Base-by-base conservation (phyloP, 2,113 vertebrate species). In the Neotragus pygmaeus region DNA sequence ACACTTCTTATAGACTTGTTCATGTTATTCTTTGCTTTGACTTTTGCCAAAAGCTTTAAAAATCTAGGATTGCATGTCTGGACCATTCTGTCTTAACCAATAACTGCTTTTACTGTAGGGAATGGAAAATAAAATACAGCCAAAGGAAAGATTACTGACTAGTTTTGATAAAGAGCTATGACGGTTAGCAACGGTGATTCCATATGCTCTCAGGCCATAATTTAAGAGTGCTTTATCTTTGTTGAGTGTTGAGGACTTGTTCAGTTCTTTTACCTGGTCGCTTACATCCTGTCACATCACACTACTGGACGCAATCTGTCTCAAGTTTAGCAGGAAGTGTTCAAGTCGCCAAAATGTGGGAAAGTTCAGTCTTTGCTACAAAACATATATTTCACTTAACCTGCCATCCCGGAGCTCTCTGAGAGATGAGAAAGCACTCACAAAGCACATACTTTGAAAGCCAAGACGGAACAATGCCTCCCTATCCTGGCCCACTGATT, bases 271-370 rank as follows among this genome's bases (percentile, higher is more conserved):
- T 43, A 91, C 90, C 45, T 87, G 93, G 97, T 58, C 23, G 87
- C 28, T 57, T n/a, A 23, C 13, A 19, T 30, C 17, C 93, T 60
- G 21, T 77, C 92, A 51, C 53, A 55, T 66, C 73, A 83, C 81
- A 81, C 47, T 60, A 78, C 58, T 87, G 39, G 83, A 94, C 10
- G 45, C 10, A 15, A 3, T 33, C 2, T 88, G 86, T 90, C 88
- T 97, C 92, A 28, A 81, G 86, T 90, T 73, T 82, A 94, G 83
- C 58, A 89, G 90, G 92, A 98, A 96, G 93, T 78, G 13, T 94
- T 96, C 84, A 58, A 53, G 77, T 75, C 95, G 70, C 82, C 88
- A 88, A 96, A 39, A 47, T 2, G 0, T 21, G 49, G 14, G 88
- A 10, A 23, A 98, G 53, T 64, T 78, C 17, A 83, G 2, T 19